A percentile compares a stretch with the other conserved stretches of the same genome.
Conservation (phyloP, 1,140 invertebrate species). For the Leptopilina boulardi region DNA sequence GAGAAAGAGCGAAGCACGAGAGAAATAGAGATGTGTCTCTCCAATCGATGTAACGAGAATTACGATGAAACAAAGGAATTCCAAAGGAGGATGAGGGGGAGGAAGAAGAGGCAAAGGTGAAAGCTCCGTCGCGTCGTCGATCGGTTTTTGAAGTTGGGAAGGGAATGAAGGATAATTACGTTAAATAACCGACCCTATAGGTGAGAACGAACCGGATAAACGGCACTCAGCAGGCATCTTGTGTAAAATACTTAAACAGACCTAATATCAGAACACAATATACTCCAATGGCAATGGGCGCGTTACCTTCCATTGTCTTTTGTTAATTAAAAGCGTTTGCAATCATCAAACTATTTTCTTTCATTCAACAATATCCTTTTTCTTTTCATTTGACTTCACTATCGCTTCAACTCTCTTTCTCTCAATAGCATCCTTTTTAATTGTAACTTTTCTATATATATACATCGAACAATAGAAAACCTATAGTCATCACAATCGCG, state of each 20-base stretch:
- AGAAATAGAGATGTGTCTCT: slow-evolving; percentile 11
- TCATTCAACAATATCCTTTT: slow-evolving; percentile 4
- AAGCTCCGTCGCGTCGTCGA: not conserved
- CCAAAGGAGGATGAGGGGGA: slow-evolving; percentile 7
- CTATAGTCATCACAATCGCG: not conserved
- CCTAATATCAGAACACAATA: slow-evolving; percentile 39
- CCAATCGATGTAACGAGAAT: slow-evolving; percentile 20
- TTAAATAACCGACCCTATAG: slow-evolving; percentile 50
- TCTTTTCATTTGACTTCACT: not conserved
- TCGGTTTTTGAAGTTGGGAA: not conserved
- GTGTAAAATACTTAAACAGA: slow-evolving; percentile 40
- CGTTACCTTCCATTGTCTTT: slow-evolving; percentile 42
- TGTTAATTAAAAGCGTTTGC: slow-evolving; percentile 49
- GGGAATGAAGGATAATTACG: slow-evolving; percentile 50
- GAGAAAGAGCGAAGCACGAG: not conserved
- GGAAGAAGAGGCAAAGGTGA: slow-evolving; percentile 2
- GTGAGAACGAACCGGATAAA: slow-evolving; percentile 52
- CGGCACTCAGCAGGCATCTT: slow-evolving; percentile 36
- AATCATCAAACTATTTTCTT: slow-evolving; percentile 44
- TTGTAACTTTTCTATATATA: not conserved
- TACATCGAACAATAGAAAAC: slow-evolving; percentile 1
- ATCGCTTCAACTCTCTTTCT: not conserved
- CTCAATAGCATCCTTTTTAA: slow-evolving; percentile 20
- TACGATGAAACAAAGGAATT: slow-evolving; percentile 16
- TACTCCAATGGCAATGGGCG: slow-evolving; percentile 10